Conservation (phyloP, 1,140 invertebrate genomes). For the Ditylenchus dipsaci region DNA sequence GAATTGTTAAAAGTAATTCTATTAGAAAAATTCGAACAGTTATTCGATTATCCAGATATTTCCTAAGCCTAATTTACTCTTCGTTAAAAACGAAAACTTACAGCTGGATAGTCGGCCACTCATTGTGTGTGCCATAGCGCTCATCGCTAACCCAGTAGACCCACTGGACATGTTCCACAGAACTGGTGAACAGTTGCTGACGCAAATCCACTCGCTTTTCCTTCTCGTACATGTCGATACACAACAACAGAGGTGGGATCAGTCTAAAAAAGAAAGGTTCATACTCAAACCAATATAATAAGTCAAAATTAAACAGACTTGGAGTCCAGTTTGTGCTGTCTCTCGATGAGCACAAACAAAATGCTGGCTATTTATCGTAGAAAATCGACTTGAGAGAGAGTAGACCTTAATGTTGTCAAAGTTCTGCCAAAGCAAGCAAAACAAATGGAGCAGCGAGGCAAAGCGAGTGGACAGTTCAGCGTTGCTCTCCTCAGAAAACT, state of each 20-base stretch:
- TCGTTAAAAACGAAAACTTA: background rate
- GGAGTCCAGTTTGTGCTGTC: background rate
- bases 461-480: conserved; percentile 13
- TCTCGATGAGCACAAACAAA: conserved; percentile 3
- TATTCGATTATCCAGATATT: no score
- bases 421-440: conserved; percentile 29
- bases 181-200: background rate
- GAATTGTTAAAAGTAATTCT: no score
- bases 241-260: conserved; percentile 10
- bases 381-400: conserved; percentile 7
- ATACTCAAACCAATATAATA: background rate
- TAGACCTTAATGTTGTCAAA: conserved; percentile 25
- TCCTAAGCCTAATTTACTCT: no score
- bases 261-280: conserved; percentile 1
- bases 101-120: background rate
- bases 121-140: conserved; percentile 10
- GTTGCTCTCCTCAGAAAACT: background rate
- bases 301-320: background rate
- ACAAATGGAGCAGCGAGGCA: conserved; percentile 26
- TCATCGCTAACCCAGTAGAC: conserved; percentile 11
- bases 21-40: no score
- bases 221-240: conserved; percentile 16
- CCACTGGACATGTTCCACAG: conserved; percentile 17
- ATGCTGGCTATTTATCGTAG: conserved; percentile 11
- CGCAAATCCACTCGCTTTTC: conserved; percentile 12